Evolutionary conservation across 2,888 invertebrate species (phyloP).

Genomic region (Orthosia cruda): DNA sequence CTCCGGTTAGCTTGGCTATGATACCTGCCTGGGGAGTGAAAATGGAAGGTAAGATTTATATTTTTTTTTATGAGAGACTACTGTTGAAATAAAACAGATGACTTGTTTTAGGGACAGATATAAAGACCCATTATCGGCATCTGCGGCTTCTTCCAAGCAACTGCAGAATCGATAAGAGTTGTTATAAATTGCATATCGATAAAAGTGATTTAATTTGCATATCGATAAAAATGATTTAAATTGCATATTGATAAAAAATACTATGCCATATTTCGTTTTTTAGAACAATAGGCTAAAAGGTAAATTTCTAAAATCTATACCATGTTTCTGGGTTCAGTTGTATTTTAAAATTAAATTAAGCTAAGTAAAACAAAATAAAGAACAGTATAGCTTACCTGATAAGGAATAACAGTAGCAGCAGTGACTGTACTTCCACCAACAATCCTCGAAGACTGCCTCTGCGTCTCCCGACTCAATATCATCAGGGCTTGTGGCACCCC

Average conservation of each 20-base stretch:
- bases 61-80: too few species aligned
- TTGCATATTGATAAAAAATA: background rate
- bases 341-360: too few species aligned
- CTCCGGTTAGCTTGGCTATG: conserved; percentile 77
- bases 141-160: background rate
- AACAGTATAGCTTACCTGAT: conserved; percentile 73
- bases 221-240: too few species aligned
- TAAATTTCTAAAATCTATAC: background rate
- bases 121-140: background rate
- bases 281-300: background rate
- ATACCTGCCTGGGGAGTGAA: conserved; percentile 82
- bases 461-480: conserved; percentile 50
- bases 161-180: background rate
- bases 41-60: background rate
- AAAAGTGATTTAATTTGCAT: background rate
- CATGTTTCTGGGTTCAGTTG: too few species aligned
- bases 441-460: conserved; percentile 72
- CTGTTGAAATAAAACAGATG: too few species aligned
- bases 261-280: background rate
- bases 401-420: conserved; percentile 71
- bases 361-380: background rate
- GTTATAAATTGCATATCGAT: background rate
- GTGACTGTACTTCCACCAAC: conserved; percentile 78
- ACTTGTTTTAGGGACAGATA: background rate
- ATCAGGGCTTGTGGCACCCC: conserved; percentile 78